Evolutionary conservation across 2,888 invertebrate species (phyloP).

Genomic region (Epsilonema sp.): DNA sequence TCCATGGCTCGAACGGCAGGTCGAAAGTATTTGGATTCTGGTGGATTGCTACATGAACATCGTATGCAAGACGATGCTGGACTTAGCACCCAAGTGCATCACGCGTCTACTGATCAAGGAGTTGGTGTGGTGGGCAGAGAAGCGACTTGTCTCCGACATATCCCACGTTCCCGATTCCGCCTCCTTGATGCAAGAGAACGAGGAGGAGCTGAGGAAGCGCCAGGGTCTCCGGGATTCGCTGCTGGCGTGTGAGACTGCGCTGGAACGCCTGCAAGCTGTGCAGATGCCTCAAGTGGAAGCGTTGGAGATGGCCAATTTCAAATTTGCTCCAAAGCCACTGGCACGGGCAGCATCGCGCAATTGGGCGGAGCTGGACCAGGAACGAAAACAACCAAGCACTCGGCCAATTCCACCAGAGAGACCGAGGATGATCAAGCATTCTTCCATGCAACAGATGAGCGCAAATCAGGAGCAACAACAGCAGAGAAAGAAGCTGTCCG

Average conservation of each 20-base stretch:
- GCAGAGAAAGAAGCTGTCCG: too few species aligned
- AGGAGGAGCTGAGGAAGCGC: not conserved
- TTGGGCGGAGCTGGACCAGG: too few species aligned
- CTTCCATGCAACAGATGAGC: too few species aligned
- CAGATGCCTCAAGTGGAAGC: not conserved
- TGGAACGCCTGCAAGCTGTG: not conserved
- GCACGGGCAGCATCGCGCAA: too few species aligned
- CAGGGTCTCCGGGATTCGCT: not conserved
- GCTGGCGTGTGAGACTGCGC: not conserved
- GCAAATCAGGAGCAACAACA: too few species aligned
- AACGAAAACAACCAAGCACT: too few species aligned
- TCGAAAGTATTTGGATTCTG: constrained; percentile 32
- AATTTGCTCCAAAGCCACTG: too few species aligned
- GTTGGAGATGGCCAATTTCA: too few species aligned
- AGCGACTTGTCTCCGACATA: not conserved
- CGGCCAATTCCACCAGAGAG: too few species aligned
- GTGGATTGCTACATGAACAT: constrained; percentile 34
- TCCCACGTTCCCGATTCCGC: not conserved
- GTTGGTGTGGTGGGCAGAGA: constrained; percentile 9
- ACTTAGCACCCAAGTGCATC: constrained; percentile 32
- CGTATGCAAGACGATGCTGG: constrained; percentile 30
- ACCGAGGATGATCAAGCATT: too few species aligned
- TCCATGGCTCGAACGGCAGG: constrained; percentile 32
- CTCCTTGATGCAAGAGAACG: not conserved
- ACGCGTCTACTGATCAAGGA: constrained; percentile 31